Base-by-base conservation (phyloP, 2,888 invertebrate genomes). In the Synergus japonicus region DNA sequence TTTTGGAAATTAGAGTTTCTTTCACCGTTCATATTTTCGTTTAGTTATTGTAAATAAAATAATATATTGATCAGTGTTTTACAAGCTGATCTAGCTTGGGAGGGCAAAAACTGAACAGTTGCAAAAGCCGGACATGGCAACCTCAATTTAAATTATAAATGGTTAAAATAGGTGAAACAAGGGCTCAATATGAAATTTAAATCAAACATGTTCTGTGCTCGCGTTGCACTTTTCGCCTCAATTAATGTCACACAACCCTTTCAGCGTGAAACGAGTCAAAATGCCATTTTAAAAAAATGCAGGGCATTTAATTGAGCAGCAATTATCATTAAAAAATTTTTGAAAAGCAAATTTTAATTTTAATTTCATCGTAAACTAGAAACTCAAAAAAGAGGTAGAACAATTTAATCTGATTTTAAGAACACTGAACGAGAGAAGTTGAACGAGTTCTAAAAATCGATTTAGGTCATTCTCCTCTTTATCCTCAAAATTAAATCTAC, bases 91-190 rank as follows among this genome's bases (percentile, higher is more conserved):
- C 0, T 4, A 66, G 43, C 15, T 41, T 67, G 12, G 7, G 41
- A 44, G 22, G 22, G 37, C 10, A 13, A 67, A 67, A 67, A 67
- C 12, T 46, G 13, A 67, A 29, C 43, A 67, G 22, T 15, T 67
- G 67, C 18, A 67, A 46, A 43, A 67, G 43, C 67, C 44, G 44
- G 18, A 12, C 12, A 44, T 67, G 18, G 2, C 10, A 13, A 60
- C 18, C 67, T 22, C 18, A 43, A 67, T 12, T 18, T 67, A 46
- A 46, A 67, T 67, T 46, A 67, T 67, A 46, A 46, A 22, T 67
- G 44, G 22, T 18, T 12, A 15, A 44, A 60, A 10, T 60, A 10
- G 18, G 22, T 60, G 60, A 60, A 58, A 18, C 60, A 60, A 60
- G 60, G 60, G 60, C 60, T 60, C 10, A 18, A 18, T 22, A 60